Evolutionary conservation across 2,888 invertebrate genomes (phyloP).

Genomic region (Heteromyza rotundicornis): DNA sequence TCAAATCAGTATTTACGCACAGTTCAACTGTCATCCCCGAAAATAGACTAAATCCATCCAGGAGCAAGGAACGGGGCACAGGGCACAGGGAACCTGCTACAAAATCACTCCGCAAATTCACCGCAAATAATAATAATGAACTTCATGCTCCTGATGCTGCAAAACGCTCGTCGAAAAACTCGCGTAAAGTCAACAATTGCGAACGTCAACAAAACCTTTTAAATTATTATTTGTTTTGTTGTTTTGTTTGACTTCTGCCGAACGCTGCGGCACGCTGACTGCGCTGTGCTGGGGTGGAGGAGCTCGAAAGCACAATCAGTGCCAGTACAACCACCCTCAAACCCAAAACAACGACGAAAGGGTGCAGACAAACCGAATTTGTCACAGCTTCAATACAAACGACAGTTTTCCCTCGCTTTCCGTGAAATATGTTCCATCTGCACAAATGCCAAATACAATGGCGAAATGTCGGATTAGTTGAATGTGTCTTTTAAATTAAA

Average conservation of each 20-base stretch:
- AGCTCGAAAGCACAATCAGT: too few relatives aligned
- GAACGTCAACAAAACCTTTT: conserved; percentile 53
- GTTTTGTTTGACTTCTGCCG: conserved; percentile 45
- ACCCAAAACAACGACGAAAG: too few relatives aligned
- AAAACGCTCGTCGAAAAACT: conserved; percentile 25
- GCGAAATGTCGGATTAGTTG: too few relatives aligned
- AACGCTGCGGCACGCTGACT: not conserved
- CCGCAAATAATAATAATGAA: conserved; percentile 58
- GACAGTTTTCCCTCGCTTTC: not conserved
- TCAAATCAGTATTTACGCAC: conserved; percentile 52
- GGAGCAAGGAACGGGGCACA: too few relatives aligned
- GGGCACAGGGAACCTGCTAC: conserved; percentile 17
- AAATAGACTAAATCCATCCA: not conserved
- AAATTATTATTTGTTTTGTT: conserved; percentile 52
- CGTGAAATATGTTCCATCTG: too few relatives aligned
- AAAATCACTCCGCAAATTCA: conserved; percentile 39
- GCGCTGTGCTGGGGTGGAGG: too few relatives aligned
- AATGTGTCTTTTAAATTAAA: too few relatives aligned
- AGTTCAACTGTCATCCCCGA: not conserved
- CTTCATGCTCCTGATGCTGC: conserved; percentile 14
- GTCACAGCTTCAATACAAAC: not conserved
- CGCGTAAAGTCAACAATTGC: conserved; percentile 57
- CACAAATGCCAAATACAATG: too few relatives aligned
- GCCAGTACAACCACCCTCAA: too few relatives aligned
- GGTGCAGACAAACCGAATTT: not conserved